Base-by-base conservation (phyloP, 92 coral and sea anemone genomes). In the Epizoanthus illoricatus region DNA sequence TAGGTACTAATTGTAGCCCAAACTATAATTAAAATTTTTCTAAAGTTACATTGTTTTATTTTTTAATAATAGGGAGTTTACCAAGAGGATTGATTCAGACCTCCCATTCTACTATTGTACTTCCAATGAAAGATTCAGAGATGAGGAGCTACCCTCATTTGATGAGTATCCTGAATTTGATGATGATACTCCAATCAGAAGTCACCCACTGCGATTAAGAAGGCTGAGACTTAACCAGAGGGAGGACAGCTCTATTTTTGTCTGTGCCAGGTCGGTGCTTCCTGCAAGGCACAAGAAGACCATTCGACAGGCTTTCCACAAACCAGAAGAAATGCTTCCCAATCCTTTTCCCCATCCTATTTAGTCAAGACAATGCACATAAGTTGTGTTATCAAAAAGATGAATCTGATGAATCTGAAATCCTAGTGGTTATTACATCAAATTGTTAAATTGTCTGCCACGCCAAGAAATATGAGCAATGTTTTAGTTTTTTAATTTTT, bases 201-300 rank as follows among this genome's bases (percentile, higher is more conserved):
- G 13, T 28, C 86, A 82, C 67, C 86, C 80, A 17, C 59, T 82
- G 4, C 52, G 80, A 49, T 17, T 71, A 17, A 11, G 20, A 2
- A 67, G 86, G 1, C 69, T 71, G 7, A 80, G 80, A 7, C 33
- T 69, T 0, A 82, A 82, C 79, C 86, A 82, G 79, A 71, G 86
- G 28, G 86, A 82, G 54, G 86, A 82, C 36, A 82, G 69, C 15
- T 83, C 86, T 1, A 83, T 72, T 71, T 83, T 83, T 83, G 86
- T 83, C 7, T 33, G 33, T 21, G 86, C 86, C 5, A 70, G 86
- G 23, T n/a, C 80, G 0, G 4, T 55, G 23, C 80, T 83, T 59
- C 86, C 80, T 20, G 59, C 80, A 6, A 70, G 86, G 33, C 86
- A 83, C 23, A 17, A 17, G n/a, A 73, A 55, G 10, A 73, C 78